Conservation (phyloP, 2,113 vertebrate species). For the Saccopteryx leptura region DNA sequence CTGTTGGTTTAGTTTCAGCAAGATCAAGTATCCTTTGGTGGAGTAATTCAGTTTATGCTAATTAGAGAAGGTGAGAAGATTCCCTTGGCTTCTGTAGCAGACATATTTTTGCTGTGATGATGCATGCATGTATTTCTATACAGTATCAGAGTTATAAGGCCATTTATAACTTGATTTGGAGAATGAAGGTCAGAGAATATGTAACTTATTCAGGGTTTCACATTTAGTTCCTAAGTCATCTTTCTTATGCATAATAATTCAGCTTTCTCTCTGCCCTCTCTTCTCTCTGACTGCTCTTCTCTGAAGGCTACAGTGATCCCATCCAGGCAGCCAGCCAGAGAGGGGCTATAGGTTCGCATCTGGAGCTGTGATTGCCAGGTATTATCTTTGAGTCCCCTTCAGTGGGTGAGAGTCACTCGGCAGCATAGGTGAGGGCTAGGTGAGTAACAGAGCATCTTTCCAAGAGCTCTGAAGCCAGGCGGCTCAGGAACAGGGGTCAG, state of each 20-base stretch:
- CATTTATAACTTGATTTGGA: background rate
- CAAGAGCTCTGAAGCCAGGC: background rate
- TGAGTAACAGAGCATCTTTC: background rate
- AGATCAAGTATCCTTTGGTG: background rate
- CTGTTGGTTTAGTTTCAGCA: constrained; percentile 1
- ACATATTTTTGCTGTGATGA: background rate
- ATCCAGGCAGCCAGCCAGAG: background rate
- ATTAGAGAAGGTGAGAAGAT: background rate
- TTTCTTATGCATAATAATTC: background rate
- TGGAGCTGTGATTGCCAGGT: background rate
- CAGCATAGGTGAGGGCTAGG: background rate
- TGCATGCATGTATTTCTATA: background rate
- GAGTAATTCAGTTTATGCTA: background rate
- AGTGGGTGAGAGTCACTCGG: background rate
- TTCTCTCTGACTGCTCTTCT: background rate
- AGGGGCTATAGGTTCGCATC: background rate
- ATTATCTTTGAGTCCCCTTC: background rate
- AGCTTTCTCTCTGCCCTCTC: background rate
- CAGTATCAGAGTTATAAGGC: background rate
- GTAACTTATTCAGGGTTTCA: constrained; percentile 12
- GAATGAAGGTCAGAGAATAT: background rate
- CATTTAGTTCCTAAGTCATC: background rate
- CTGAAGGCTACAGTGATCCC: background rate
- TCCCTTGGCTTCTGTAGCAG: background rate
- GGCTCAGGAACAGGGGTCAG: background rate